Evolutionary conservation across 1,140 invertebrate genomes (phyloP).

Genomic region (Drosophila sp.): DNA sequence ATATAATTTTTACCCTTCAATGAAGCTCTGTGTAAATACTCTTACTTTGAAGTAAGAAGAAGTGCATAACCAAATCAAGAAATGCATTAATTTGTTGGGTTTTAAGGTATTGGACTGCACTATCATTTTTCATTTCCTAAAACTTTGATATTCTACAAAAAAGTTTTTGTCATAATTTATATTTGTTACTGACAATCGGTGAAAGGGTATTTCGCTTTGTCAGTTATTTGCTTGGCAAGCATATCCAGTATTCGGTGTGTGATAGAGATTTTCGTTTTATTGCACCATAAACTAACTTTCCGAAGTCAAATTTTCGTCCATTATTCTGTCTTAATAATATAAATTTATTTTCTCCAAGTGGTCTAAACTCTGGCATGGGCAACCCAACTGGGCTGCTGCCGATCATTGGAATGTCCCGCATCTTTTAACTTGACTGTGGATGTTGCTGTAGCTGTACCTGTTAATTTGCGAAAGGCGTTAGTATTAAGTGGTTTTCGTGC

Average conservation of each 20-base stretch:
- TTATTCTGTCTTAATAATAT: slow-evolving; percentile 10
- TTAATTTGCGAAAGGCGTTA: slow-evolving; percentile 83
- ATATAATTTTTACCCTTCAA: too few species aligned
- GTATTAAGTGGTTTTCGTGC: slow-evolving; percentile 83
- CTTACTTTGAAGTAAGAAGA: too few species aligned
- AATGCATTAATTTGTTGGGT: too few species aligned
- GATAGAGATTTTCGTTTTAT: background rate
- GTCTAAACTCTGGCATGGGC: slow-evolving; percentile 6
- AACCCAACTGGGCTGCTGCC: slow-evolving; percentile 32
- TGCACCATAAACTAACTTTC: background rate
- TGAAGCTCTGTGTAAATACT: too few species aligned
- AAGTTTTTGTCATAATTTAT: too few species aligned
- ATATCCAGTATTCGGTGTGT: background rate
- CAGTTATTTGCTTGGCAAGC: background rate
- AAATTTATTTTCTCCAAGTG: slow-evolving; percentile 3
- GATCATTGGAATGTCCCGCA: slow-evolving; percentile 51
- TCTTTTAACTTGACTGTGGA: slow-evolving; percentile 43
- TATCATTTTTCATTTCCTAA: too few species aligned
- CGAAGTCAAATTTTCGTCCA: slow-evolving; percentile 1
- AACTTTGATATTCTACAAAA: too few species aligned
- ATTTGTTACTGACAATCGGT: too few species aligned
- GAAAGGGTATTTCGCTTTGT: too few species aligned
- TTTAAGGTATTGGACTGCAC: too few species aligned
- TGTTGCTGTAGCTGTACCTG: slow-evolving; percentile 64
- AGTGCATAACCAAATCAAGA: too few species aligned